Evolutionary conservation across 2,888 invertebrate genomes (phyloP), one percentile per base, ranked within the genome.

Genomic region (Mellilla xanthometata): DNA sequence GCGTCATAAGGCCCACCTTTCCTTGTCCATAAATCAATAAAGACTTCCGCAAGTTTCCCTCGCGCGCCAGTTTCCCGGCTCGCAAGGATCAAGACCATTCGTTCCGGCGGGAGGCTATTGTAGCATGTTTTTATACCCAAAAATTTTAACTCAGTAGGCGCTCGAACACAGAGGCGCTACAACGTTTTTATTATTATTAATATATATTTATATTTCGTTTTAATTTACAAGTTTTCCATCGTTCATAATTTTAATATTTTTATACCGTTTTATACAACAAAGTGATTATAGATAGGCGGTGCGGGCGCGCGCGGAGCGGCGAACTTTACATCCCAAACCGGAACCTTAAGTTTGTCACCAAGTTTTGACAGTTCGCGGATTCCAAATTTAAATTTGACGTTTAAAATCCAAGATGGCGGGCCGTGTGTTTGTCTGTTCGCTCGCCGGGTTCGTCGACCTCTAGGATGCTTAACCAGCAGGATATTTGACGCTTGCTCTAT

Each of bases 81-180:
- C 1, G 60, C 68, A 70, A 87, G 86, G 72, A 88, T 72, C 88
- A 88, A 88, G 83, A 76, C 54, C 44, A 54, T 9, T 54, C 60
- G 52, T 19, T 74, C 87, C 79, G 56, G 46, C 52, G 72, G 82
- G 76, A 82, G 87, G 84, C 88, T 81, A 89, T 89, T 88, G 89
- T 89, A 89, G 88, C 88, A 85, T 89, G 89, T 89, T 89, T 89
- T 89, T 89, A 89, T 89, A 81, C 89, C 89, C 88, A 89, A 89
- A 89, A 89, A 89, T 89, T 89, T 89, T 87, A 89, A 89, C 86
- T 88, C 89, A 89, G 89, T 89, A 88, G 89, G 87, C 89, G 88
- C 89, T 87, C 87, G 86, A 76, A 87, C 89, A 82, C 89, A 67
- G 89, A 80, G 81, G 85, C 74, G 86, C 86, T 82, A 78, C 83